Base-by-base conservation (phyloP, 2,888 invertebrate genomes). In the Macaria liturata region DNA sequence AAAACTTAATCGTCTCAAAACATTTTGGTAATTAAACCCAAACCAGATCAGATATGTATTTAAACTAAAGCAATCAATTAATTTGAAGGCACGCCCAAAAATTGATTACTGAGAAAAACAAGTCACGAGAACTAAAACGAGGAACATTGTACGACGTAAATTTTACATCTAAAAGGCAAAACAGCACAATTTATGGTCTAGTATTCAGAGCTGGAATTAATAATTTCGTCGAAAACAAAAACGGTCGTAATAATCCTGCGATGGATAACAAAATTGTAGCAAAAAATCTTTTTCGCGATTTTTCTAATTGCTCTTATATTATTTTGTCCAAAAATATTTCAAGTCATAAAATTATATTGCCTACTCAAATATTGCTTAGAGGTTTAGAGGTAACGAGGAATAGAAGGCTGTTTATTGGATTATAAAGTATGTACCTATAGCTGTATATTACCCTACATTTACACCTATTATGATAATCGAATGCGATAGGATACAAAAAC, bases 401-500 rank as follows among this genome's bases (percentile, higher is more conserved):
- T 51, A 53, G 48, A 64, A 59, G 59, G 45, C 57, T 62, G 39
- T 32, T 40, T 42, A 34, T 46, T 45, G 40, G 45, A 34, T 4
- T 9, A 39, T 9, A 37, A 37, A 37, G 42, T n/a, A 42, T 8
- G 6, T 39, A n/a, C n/a, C 39, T 46, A 46, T 54, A 47, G 40
- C 49, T 47, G n/a, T 46, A 57, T 54, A 43, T 37, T 39, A 42
- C 50, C 39, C 44, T 32, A 54, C 59, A 46, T 56, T 59, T 61
- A 53, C 48, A 52, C 67, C 68, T 70, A 67, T 65, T 70, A 74
- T 74, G 71, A 71, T 75, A 75, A 75, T 67, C 64, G 54, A 64
- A 68, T 62, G 64, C 69, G 66, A 69, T 74, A 69, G 68, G 69
- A 69, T 71, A 72, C 75, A 70, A 72, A 70, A 76, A 69, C 69